A percentile compares a stretch with the other conserved stretches of the same genome.
Conservation (phyloP, 2,888 invertebrate genomes). For the Polydrusus tereticollis region DNA sequence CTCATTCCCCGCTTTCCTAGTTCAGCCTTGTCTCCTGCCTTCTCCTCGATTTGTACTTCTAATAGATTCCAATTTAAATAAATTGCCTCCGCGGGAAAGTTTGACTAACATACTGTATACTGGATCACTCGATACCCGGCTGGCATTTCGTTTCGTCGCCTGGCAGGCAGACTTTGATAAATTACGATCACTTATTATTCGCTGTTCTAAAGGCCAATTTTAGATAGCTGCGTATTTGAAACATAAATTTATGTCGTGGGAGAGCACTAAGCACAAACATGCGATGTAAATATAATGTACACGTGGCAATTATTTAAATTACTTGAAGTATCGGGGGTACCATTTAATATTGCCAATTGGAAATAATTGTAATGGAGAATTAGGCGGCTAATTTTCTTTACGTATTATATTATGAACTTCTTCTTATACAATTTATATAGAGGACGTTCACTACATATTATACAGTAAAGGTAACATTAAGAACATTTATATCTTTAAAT, state of each 20-base stretch:
- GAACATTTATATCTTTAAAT: too few relatives aligned
- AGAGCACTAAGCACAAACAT: background rate
- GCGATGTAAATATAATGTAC: background rate
- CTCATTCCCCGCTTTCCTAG: background rate
- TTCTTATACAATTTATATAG: too few relatives aligned
- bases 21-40: background rate
- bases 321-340: background rate
- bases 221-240: constrained; percentile 21
- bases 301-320: background rate
- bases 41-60: background rate
- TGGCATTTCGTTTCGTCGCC: constrained; percentile 36
- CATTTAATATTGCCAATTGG: too few relatives aligned
- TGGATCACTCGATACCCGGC: constrained; percentile 19
- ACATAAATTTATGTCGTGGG: constrained; percentile 15
- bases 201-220: constrained; percentile 21
- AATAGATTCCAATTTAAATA: constrained; percentile 33
- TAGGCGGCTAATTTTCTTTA: too few relatives aligned
- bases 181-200: constrained; percentile 37
- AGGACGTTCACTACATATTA: too few relatives aligned
- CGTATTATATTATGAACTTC: too few relatives aligned
- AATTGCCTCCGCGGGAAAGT: constrained; percentile 24
- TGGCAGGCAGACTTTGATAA: constrained; percentile 37
- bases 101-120: constrained; percentile 35
- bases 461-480: too few relatives aligned
- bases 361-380: too few relatives aligned